Evolutionary conservation across 2,888 invertebrate species (phyloP), one percentile per base, ranked within the genome.

Genomic region (Pseudococcus longispinus): DNA sequence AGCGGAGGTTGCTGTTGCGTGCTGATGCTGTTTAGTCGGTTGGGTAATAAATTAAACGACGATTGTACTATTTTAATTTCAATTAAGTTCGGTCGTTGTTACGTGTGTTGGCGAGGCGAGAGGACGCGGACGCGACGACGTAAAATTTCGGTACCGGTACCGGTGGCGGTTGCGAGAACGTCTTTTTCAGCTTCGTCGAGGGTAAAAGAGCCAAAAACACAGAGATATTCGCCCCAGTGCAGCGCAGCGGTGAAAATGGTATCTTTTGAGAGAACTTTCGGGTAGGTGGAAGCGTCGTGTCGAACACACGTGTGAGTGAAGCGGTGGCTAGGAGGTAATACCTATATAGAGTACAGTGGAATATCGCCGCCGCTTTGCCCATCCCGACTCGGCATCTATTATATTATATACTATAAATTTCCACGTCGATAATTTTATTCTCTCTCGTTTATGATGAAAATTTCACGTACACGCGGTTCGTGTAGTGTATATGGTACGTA

Each of bases 41-140:
- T 11, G 60, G 60, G 60, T 60, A 23, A 60, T 60, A 60, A 60
- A 60, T 60, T 60, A 60, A 60, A 60, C 60, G 60, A 60, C 60
- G 60, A 60, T 60, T 60, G 60, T 60, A 60, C 23, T 60, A 23
- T 60, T 60, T 60, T 60, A 60, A 60, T 60, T 60, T 60, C 60
- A 60, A 60, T 60, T 60, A 60, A 60, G 60, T 60, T 60, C 11
- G 23, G 23, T 20, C 60, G 20, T 23, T 23, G 23, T 60, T 20
- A 60, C 20, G 23, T 60, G 15, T 18, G 55, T 18, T 15, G n/a
- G n/a, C 55, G 55, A n/a, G 55, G n/a, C n/a, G n/a, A n/a, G n/a
- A 2, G 51, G 8, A n/a, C n/a, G 51, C 46, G 51, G 11, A 60
- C 23, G 60, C 60, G 60, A 23, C 60, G 60, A 23, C 60, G 20